Evolutionary conservation across 2,888 invertebrate genomes (phyloP).

Genomic region (Lithophane ornitopus): DNA sequence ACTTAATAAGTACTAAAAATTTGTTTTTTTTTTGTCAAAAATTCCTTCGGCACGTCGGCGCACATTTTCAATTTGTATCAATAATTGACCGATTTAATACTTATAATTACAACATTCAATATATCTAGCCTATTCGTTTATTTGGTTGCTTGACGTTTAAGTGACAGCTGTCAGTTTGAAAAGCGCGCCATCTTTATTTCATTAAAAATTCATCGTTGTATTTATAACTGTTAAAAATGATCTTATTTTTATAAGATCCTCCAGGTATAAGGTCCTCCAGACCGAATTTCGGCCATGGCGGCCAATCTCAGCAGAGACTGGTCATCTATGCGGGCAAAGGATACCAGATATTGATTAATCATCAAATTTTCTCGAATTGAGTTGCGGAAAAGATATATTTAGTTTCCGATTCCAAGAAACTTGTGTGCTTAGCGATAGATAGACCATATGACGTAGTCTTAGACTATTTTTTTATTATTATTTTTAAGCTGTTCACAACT

Average conservation of each 20-base stretch:
- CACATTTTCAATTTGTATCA: conserved; percentile 34
- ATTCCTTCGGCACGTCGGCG: conserved; percentile 37
- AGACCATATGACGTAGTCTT: background rate
- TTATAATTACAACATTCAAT: conserved; percentile 63
- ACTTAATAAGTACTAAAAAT: background rate
- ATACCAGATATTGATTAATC: background rate
- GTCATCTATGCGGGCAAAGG: background rate
- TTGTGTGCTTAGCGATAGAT: background rate
- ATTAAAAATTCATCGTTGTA: background rate
- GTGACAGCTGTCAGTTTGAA: conserved; percentile 38
- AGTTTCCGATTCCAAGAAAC: too few species aligned
- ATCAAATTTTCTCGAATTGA: background rate
- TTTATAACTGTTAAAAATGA: background rate
- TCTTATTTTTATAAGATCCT: background rate
- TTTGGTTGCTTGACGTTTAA: conserved; percentile 46
- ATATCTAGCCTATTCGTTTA: conserved; percentile 55
- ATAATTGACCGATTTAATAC: conserved; percentile 66
- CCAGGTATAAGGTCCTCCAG: too few species aligned
- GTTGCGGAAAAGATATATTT: background rate
- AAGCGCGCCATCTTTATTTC: conserved; percentile 13
- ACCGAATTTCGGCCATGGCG: background rate
- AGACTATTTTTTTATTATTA: background rate
- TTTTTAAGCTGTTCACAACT: background rate
- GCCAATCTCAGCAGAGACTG: background rate
- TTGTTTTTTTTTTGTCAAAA: conserved; percentile 6